These are phyloP conservation scores for Dastarcus helophoroides DNA, from an alignment of 2,888 invertebrate genomes.

Conservation along the genomic window DNA sequence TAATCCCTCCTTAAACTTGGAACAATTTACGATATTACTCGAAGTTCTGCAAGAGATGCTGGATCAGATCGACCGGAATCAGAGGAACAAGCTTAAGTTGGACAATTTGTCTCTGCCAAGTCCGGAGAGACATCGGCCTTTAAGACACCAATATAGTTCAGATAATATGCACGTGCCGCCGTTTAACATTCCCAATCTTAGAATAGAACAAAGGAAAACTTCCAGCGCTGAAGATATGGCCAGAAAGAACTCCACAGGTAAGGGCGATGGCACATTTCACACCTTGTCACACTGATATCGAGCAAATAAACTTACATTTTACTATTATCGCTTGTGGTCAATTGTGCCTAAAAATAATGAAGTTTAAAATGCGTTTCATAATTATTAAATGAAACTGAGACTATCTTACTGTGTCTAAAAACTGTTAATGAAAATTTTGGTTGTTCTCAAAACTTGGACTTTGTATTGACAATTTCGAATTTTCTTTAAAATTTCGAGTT, in stretches of 20 bases:
- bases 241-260: slow-evolving; percentile 71
- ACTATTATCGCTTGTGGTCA: too few species aligned
- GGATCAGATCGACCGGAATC: slow-evolving; percentile 76
- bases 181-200: slow-evolving; percentile 79
- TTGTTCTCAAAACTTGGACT: too few species aligned
- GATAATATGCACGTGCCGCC: slow-evolving; percentile 77
- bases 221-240: slow-evolving; percentile 88
- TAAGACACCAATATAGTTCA: slow-evolving; percentile 73
- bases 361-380: too few species aligned
- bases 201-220: slow-evolving; percentile 78
- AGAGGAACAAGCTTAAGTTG: slow-evolving; percentile 78
- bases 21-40: slow-evolving; percentile 67
- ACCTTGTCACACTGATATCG: too few species aligned
- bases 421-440: too few species aligned
- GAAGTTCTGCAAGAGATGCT: slow-evolving; percentile 89
- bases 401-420: too few species aligned
- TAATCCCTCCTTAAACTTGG: slow-evolving; percentile 72
- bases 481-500: too few species aligned
- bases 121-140: slow-evolving; percentile 61
- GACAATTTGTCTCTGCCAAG: slow-evolving; percentile 66
- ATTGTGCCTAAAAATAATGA: too few species aligned
- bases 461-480: too few species aligned
- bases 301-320: too few species aligned
- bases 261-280: slow-evolving; percentile 13
- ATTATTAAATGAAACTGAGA: too few species aligned